phyloP scores from a whole-genome alignment of 2,113 vertebrate species.

The Hydrochoerus hydrochaeris region DNA sequence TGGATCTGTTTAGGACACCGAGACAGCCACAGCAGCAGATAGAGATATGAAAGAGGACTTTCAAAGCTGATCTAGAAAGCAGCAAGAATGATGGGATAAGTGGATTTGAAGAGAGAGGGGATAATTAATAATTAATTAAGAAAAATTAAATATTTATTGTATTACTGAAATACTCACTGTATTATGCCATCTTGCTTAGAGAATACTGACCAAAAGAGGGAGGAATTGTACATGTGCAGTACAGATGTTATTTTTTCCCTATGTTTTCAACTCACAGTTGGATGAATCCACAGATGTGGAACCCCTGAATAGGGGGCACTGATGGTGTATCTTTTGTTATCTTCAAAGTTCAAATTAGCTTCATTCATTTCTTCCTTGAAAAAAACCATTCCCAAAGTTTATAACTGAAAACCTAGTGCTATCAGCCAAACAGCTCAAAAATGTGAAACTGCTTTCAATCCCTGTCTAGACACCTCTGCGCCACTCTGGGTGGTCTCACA shows the following conservation, averaged over 20 bases:
- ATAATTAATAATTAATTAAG: neutral
- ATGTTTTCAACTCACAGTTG: neutral
- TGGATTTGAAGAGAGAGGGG: neutral
- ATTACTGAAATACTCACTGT: neutral
- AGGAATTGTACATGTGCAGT: too few relatives aligned
- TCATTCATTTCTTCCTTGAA: neutral
- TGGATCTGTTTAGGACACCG: neutral
- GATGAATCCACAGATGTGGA: neutral
- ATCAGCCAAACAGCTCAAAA: neutral
- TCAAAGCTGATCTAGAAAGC: neutral
- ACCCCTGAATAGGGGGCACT: too few relatives aligned
- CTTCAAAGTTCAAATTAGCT: neutral
- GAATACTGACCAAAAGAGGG: neutral
- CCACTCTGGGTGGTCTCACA: neutral
- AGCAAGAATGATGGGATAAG: neutral
- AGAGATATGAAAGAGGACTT: neutral
- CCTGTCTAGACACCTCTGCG: neutral
- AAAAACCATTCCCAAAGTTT: neutral
- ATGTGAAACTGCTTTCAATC: neutral
- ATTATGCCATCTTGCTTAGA: neutral
- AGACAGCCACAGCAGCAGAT: neutral
- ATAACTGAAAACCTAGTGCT: neutral
- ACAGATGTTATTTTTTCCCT: neutral
- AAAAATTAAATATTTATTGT: neutral
- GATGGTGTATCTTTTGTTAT: neutral